Base-by-base conservation (phyloP, 2,797 vertebrate species). In the Anas acuta region DNA sequence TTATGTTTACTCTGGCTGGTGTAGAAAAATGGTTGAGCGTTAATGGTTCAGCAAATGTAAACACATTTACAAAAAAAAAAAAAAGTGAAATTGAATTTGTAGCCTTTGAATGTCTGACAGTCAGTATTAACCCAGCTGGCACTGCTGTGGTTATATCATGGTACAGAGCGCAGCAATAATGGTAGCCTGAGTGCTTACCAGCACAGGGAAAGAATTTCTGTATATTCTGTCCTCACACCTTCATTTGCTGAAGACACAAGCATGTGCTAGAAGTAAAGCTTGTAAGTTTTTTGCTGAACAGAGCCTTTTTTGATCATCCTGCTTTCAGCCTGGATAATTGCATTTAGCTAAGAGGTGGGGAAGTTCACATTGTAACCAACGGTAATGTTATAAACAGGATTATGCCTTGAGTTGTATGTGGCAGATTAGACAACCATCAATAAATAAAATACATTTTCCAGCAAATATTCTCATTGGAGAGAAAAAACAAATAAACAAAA, bases 391-490 rank as follows among this genome's bases (percentile, higher is more conserved):
- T 25, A 35, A 94, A 79, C n/a, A 64, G 32, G 54, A 66, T 85
- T 69, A 8, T 37, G 32, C 43, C 62, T 77, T 23, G 16, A 85
- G 45, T 43, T 81, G 19, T 57, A 49, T 43, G n/a, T 32, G 70
- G 70, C 70, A 87, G 84, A 85, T 85, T 35, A 91, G 66, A 72
- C 79, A 89, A 85, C 33, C 39, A 67, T 41, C 60, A 28, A 79
- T 74, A 92, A 23, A 64, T 51, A 75, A 81, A 86, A 84, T 75
- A 84, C 73, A 25, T 88, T 96, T 96, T 60, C 43, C 53, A 57
- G 74, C 47, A 92, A 64, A 64, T 91, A 91, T n/a, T 92, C 22
- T 64, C 66, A 64, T 76, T 39, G 39, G 11, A 39, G 28, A 14
- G 8, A 41, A 20, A 30, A 62, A 18, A 37, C 37, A 37, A 37